These are phyloP conservation scores for Carassius auratus DNA, from an alignment of 2,113 vertebrate species.

Conservation along the genomic window DNA sequence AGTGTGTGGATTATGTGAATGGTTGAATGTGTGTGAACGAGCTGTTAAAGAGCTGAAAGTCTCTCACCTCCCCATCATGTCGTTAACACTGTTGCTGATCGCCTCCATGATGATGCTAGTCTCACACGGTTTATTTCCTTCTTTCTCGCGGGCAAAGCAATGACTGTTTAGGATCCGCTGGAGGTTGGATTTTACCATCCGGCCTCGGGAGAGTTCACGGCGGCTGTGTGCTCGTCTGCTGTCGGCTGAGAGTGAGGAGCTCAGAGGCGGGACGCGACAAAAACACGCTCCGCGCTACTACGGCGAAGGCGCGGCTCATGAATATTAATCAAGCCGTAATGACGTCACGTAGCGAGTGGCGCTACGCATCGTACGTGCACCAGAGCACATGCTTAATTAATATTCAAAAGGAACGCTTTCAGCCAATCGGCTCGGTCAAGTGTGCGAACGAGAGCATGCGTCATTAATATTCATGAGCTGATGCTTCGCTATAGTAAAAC, in stretches of 20 bases:
- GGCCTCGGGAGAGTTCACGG: conserved; percentile 80
- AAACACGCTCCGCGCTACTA: conserved; percentile 22
- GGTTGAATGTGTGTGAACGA: neutral
- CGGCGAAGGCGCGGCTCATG: neutral
- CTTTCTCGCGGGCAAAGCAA: conserved; percentile 86
- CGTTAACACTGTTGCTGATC: conserved; percentile 78
- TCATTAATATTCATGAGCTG: neutral
- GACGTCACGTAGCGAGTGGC: no score
- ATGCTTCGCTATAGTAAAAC: conserved; percentile 5
- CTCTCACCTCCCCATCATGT: conserved; percentile 82
- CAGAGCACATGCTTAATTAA: neutral
- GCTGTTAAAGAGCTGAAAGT: neutral
- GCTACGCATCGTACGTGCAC: no score
- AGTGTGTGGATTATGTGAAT: fast-evolving
- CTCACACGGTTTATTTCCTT: conserved; percentile 76
- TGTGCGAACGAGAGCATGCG: neutral
- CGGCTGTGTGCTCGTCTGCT: conserved; percentile 69
- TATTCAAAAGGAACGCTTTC: neutral
- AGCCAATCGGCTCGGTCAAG: neutral
- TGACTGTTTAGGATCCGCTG: conserved; percentile 87
- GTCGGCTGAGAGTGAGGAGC: conserved; percentile 52
- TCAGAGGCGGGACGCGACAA: conserved; percentile 19
- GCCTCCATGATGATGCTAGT: conserved; percentile 71
- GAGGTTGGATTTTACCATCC: conserved; percentile 89
- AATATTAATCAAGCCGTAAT: neutral